Base-by-base conservation (phyloP, 2,113 vertebrate genomes). In the Cettia cetti region DNA sequence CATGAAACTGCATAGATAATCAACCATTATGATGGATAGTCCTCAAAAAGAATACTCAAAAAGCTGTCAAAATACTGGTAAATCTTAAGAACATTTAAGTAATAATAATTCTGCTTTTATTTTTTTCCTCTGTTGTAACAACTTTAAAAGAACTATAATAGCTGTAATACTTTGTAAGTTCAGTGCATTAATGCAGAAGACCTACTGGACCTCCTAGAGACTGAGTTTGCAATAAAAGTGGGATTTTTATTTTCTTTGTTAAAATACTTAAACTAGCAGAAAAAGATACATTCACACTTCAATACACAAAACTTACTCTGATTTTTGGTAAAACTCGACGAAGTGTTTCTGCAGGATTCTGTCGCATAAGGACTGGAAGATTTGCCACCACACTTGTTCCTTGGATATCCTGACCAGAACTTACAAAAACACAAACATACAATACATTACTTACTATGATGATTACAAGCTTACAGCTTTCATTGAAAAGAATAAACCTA, bases 321-420 rank as follows among this genome's bases (percentile, higher is more conserved):
- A 99, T 98, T 98, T 99, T 99, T 77, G 99, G 99, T 82, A 99
- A 98, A 42, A 99, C 99, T 71, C 99, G 98, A 81, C 99, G 98
- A 90, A 99, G 98, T 1, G 99, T 99, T 96, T 99, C 99, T 35
- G 99, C 97, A 85, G 99, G 99, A 95, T 99, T 99, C 97, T 99
- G 99, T 81, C 98, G 98, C 96, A 99, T 99, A 49, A 99, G 97
- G 88, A 97, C 97, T 6, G 99, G 99, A 96, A 99, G 98, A 97
- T 99, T 99, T 91, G 98, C 98, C 66, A 99, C 98, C 93, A 99
- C 99, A 44, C 99, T 99, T 63, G 98, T 98, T 96, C 98, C 98
- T 95, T 99, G 99, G 82, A 99, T 97, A 95, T 99, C 99, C 96
- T 99, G 99, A 60, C 99, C 99, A 94, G 98, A 98, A 95, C 99